Percentiles rank a stretch among this genome's conserved stretches.
These are phyloP conservation scores for Sorex fumeus DNA, from an alignment of 2,113 vertebrate genomes.

Conservation along the genomic window DNA sequence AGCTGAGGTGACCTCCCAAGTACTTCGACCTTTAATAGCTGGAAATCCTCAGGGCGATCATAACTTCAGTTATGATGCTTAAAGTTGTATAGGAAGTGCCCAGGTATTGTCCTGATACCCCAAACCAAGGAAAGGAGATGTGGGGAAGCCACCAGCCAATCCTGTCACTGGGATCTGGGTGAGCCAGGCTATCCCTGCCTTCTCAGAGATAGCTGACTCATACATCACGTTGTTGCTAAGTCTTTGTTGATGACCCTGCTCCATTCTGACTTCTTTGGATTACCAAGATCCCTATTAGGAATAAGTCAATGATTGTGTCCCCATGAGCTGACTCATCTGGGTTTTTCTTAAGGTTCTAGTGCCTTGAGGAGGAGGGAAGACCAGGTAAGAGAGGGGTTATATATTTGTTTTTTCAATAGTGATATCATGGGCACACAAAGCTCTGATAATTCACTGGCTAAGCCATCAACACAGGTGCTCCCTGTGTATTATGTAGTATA, in stretches of 20 bases:
- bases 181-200: background rate
- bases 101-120: background rate
- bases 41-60: background rate
- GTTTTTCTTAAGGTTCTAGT: background rate
- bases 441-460: background rate
- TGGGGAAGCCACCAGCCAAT: background rate
- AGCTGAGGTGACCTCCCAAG: background rate
- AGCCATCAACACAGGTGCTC: background rate
- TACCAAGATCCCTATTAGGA: background rate
- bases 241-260: background rate
- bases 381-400: background rate
- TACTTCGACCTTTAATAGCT: background rate
- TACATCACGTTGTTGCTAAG: background rate
- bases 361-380: background rate
- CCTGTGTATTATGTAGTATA: accelerated
- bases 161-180: background rate
- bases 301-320: background rate
- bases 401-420: background rate
- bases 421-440: background rate
- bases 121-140: background rate
- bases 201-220: background rate
- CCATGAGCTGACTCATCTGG: background rate
- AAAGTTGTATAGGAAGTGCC: background rate
- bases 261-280: background rate
- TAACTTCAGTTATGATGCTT: constrained; percentile 24